Evolutionary conservation across 2,888 invertebrate genomes (phyloP), one percentile per base, ranked within the genome.

Genomic region (Alviniconcha strummeri): DNA sequence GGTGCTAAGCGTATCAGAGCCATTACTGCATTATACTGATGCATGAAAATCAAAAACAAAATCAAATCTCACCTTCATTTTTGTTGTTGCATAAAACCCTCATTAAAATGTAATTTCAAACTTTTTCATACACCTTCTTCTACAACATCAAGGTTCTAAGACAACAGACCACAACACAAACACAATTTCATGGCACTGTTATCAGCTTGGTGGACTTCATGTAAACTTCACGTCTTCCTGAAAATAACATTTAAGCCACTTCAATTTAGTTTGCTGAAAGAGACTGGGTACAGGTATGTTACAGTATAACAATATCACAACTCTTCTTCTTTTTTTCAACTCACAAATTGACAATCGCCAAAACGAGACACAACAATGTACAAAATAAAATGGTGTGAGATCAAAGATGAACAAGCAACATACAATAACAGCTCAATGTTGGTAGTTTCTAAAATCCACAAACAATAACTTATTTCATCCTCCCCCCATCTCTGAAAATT

Each of bases 371-470:
- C 19, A 36, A 19, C 19, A 72, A 9, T 72, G 36, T 36, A 19
- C 17, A 15, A 54, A 54, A 15, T 54, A 57, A n/a, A 54, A 77
- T 77, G 77, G 8, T 67, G 67, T 52, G 67, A n/a, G 15, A 67
- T 54, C 56, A 67, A 57, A 54, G 11, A 79, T 64, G 79, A 67
- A 17, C 17, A 64, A 54, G 55, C 69, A 54, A 55, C 67, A 80
- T 17, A 69, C 69, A 80, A 54, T 56, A n/a, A 60, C 36, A 15
- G 15, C n/a, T 74, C 5, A 8, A 79, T 80, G 80, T 80, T 80
- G 80, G 80, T 80, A 80, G 80, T 69, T 80, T 80, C 54, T 54
- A 56, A 79, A 15, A 64, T 60, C 55, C 77, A 56, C 71, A n/a
- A 71, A 8, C 13, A 4, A 71, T 60, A 60, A 60, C 60, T 11